Conservation (phyloP, 2,888 invertebrate species). For the Drosophila histrio region DNA sequence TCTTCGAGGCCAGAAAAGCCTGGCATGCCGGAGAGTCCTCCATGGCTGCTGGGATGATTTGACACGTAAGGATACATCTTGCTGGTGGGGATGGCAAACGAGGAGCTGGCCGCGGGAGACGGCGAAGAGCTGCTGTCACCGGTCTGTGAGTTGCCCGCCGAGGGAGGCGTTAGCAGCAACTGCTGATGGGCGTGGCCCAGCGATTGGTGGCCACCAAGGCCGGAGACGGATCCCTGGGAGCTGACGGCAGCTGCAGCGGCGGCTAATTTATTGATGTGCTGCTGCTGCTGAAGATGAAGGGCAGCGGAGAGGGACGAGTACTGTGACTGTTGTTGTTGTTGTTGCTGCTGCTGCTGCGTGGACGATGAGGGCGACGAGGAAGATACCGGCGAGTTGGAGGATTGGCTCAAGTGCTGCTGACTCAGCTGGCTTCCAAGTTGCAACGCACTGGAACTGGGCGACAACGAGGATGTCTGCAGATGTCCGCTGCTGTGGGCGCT, state of each 20-base stretch:
- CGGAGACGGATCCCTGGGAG: constrained; percentile 61
- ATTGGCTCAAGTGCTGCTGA: constrained; percentile 78
- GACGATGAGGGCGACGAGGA: constrained; percentile 83
- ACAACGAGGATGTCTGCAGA: constrained; percentile 70
- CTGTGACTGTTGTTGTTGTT: constrained; percentile 65
- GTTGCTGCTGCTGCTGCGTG: constrained; percentile 70
- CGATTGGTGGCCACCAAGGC: constrained; percentile 47
- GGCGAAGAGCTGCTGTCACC: constrained; percentile 81
- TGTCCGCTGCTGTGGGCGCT: constrained; percentile 82
- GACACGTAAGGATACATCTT: constrained; percentile 97
- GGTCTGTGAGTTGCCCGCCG: constrained; percentile 80
- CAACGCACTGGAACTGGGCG: constrained; percentile 70
- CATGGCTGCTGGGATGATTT: constrained; percentile 88
- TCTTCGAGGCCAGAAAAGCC: constrained; percentile 84
- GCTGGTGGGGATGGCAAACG: constrained; percentile 87
- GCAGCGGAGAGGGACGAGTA: constrained; percentile 85
- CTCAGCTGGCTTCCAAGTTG: constrained; percentile 62
- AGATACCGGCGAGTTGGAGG: constrained; percentile 83
- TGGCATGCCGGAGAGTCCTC: constrained; percentile 91
- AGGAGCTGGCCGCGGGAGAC: constrained; percentile 82
- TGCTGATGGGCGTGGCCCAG: constrained; percentile 76
- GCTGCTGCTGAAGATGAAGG: constrained; percentile 80
- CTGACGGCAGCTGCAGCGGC: constrained; percentile 81
- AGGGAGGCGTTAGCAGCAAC: constrained; percentile 79
- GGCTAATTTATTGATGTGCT: constrained; percentile 81